Percentiles rank a stretch among this genome's conserved stretches.
Conservation (phyloP, 2,888 invertebrate species). For the Drosophila leonis region DNA sequence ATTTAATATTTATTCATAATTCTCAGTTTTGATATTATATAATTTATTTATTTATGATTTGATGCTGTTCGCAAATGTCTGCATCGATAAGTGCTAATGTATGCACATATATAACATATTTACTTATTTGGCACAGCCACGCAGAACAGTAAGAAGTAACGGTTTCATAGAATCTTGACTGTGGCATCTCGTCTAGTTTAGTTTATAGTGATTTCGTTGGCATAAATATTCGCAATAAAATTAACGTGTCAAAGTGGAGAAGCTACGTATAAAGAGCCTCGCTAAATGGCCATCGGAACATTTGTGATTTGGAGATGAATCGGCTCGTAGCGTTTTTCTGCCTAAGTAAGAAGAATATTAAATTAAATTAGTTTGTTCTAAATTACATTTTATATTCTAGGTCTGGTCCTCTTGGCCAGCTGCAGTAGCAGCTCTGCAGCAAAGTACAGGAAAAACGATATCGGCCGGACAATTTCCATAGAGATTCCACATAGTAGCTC, state of each 20-base stretch:
- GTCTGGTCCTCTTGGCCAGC: neutral
- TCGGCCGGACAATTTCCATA: neutral
- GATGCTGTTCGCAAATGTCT: neutral
- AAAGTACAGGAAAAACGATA: neutral
- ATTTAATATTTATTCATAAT: neutral
- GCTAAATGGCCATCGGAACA: neutral
- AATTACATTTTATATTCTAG: neutral
- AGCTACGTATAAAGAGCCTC: neutral
- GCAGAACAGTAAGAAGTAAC: slow-evolving; percentile 20
- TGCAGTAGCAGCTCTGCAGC: neutral
- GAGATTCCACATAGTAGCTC: neutral
- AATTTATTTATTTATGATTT: neutral
- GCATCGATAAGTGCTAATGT: neutral
- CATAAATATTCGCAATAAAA: slow-evolving; percentile 12
- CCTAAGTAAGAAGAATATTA: neutral
- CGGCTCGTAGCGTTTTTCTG: neutral
- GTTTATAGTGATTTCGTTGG: neutral
- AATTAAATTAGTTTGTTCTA: neutral
- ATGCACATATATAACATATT: neutral
- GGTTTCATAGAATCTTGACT: neutral
- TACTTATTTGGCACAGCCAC: neutral
- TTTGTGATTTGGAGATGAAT: neutral
- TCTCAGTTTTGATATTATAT: neutral
- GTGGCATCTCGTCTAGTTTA: neutral
- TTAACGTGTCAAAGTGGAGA: neutral